Conservation (phyloP, 2,113 vertebrate genomes). For the Tetraodon nigroviridis region DNA sequence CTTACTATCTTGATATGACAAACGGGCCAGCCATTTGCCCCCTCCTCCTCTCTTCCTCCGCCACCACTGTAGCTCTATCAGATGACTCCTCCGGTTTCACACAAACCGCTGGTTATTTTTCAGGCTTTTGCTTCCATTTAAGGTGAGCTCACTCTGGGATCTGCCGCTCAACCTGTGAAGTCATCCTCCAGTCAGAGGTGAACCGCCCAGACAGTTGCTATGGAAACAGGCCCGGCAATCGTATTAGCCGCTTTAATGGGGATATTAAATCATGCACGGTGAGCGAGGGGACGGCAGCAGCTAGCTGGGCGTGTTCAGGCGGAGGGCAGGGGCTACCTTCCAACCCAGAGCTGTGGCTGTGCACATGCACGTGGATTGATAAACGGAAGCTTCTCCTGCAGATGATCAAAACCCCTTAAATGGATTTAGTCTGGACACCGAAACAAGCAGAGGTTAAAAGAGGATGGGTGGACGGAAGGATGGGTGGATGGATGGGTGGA, state of each 20-base stretch:
- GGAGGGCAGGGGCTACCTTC: too few relatives aligned
- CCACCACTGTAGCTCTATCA: neutral
- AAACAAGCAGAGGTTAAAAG: too few relatives aligned
- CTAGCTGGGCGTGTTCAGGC: too few relatives aligned
- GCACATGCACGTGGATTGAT: neutral
- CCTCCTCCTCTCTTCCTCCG: too few relatives aligned
- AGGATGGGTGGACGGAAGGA: too few relatives aligned
- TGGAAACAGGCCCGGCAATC: constrained; percentile 64
- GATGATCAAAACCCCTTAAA: too few relatives aligned
- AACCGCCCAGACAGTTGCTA: constrained; percentile 50
- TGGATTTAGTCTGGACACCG: too few relatives aligned
- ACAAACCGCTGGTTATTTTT: constrained; percentile 1
- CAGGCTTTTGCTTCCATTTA: constrained; percentile 30
- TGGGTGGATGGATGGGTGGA: too few relatives aligned
- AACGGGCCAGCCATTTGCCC: neutral
- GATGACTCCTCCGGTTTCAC: neutral
- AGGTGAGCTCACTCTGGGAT: constrained; percentile 29
- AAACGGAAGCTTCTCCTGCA: too few relatives aligned
- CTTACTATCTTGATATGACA: neutral
- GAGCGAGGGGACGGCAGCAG: neutral
- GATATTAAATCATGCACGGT: constrained; percentile 14
- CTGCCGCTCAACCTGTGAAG: constrained; percentile 22
- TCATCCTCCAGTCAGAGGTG: constrained; percentile 35
- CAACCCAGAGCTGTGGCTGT: too few relatives aligned
- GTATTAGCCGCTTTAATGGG: constrained; percentile 38